Percentiles rank a stretch among this genome's conserved stretches.
phyloP scores from a whole-genome alignment of 2,888 invertebrate species.

The Chymomyza amoena region DNA sequence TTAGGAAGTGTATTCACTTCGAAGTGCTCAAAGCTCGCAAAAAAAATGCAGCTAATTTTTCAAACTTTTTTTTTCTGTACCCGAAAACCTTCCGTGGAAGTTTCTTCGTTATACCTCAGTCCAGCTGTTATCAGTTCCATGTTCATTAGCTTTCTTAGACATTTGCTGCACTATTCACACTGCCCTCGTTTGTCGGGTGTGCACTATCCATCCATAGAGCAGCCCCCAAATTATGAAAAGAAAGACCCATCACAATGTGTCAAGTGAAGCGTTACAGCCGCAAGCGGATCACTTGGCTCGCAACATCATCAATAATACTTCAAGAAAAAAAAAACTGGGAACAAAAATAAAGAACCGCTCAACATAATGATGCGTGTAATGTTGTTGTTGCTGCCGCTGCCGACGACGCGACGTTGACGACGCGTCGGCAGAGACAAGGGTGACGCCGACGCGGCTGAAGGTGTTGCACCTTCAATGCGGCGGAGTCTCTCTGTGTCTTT shows the following conservation, averaged over 20 bases:
- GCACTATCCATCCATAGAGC: neutral
- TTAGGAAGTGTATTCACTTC: no score
- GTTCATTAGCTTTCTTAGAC: neutral
- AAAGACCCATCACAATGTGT: neutral
- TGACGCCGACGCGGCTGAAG: slow-evolving; percentile 2
- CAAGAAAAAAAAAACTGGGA: slow-evolving; percentile 8
- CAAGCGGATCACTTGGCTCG: slow-evolving; percentile 23
- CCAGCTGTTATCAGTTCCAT: neutral
- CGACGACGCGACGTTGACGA: slow-evolving; percentile 7
- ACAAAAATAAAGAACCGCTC: slow-evolving; percentile 29
- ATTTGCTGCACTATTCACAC: no score
- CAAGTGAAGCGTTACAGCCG: slow-evolving; percentile 52
- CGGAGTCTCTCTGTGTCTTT: neutral
- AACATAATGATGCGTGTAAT: slow-evolving; percentile 76
- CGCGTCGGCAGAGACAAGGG: slow-evolving; percentile 4
- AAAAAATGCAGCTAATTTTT: no score
- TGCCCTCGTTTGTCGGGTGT: neutral
- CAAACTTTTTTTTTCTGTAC: no score
- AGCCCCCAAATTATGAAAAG: slow-evolving; percentile 34
- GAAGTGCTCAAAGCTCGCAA: no score
- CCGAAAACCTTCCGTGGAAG: no score
- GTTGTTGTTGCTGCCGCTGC: slow-evolving; percentile 43
- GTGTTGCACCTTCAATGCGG: neutral
- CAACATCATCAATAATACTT: slow-evolving; percentile 58
- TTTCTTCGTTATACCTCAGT: no score